phyloP scores from a whole-genome alignment of 2,113 vertebrate species.

The Hippocampus abdominalis region DNA sequence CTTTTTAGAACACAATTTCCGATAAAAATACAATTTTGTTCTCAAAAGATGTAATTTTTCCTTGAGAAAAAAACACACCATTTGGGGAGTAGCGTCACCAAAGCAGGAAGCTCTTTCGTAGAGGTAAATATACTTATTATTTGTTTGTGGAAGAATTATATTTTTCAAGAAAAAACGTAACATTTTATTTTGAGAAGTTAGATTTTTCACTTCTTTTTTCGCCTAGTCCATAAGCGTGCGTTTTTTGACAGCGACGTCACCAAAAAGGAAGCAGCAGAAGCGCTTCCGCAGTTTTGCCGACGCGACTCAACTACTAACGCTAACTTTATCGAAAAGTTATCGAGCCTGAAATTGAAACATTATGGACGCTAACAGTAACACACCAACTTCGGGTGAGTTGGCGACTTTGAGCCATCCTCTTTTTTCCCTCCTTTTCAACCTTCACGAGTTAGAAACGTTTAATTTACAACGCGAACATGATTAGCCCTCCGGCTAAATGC shows the following conservation, averaged over 20 bases:
- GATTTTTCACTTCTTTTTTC: too few species aligned
- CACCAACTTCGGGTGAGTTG: background rate
- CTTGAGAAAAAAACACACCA: too few species aligned
- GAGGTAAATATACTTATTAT: too few species aligned
- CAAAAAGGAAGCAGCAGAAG: background rate
- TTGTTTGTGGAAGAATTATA: too few species aligned
- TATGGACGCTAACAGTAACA: background rate
- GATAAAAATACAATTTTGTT: too few species aligned
- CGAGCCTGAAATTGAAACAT: background rate
- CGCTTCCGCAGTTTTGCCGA: slow-evolving; percentile 1
- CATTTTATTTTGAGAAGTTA: too few species aligned
- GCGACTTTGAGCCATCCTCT: background rate
- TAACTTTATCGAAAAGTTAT: background rate
- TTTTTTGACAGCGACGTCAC: background rate
- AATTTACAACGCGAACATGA: background rate
- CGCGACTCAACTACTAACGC: background rate
- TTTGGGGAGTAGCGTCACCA: too few species aligned
- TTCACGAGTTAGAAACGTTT: background rate
- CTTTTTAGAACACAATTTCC: too few species aligned
- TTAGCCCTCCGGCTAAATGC: background rate
- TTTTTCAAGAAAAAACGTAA: too few species aligned
- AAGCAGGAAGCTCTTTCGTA: too few species aligned
- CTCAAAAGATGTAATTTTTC: too few species aligned
- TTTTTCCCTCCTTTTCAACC: background rate
- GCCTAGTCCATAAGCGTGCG: background rate